These are phyloP conservation scores for Manduca sexta DNA, from an alignment of 1,140 invertebrate species.

Conservation along the genomic window DNA sequence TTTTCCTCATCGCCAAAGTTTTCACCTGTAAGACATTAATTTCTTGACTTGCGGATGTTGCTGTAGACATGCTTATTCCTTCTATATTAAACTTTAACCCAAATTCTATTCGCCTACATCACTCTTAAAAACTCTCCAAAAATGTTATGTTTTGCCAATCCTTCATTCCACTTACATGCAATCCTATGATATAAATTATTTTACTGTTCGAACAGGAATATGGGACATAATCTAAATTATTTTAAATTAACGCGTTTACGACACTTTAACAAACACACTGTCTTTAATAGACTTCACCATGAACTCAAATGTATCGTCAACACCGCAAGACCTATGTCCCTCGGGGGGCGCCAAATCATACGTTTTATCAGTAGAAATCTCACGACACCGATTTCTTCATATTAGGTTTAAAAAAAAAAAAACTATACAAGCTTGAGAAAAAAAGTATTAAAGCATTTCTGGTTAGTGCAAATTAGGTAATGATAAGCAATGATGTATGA, in stretches of 20 bases:
- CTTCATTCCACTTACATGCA: constrained; percentile 19
- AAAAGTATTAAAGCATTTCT: constrained; percentile 42
- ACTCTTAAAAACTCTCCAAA: constrained; percentile 5
- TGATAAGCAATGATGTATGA: constrained; percentile 38
- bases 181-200: constrained; percentile 1
- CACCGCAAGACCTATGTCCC: constrained; percentile 47
- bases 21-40: constrained; percentile 64
- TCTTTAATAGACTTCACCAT: too few relatives aligned
- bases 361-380: constrained; percentile 23
- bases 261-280: too few relatives aligned
- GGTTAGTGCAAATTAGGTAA: constrained; percentile 44
- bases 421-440: constrained; percentile 28
- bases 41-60: constrained; percentile 24
- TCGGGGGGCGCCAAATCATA: constrained; percentile 67
- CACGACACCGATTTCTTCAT: constrained; percentile 68
- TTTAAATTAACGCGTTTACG: too few relatives aligned
- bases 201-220: background rate
- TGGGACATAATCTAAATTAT: too few relatives aligned
- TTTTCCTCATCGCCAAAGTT: constrained; percentile 62
- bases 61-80: constrained; percentile 27
- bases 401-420: constrained; percentile 30
- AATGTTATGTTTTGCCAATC: background rate
- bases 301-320: too few relatives aligned
- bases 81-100: constrained; percentile 1
- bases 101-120: constrained; percentile 2